Evolutionary conservation across 2,113 vertebrate genomes (phyloP).

Genomic region (Antigone vipio): DNA sequence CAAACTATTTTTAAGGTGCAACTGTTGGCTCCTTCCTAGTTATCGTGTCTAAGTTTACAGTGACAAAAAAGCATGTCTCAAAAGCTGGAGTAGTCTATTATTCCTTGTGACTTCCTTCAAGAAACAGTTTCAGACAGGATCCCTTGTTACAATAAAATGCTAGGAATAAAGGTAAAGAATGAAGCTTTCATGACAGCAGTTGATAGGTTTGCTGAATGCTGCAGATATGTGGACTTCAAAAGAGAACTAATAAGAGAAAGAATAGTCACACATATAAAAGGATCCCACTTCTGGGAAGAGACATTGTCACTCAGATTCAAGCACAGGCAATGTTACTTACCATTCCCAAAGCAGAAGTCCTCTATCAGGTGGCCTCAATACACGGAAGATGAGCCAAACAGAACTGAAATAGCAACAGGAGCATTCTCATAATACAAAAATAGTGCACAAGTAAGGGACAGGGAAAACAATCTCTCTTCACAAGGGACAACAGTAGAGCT

Average conservation of each 20-base stretch:
- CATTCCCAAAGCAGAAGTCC: background rate
- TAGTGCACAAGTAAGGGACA: background rate
- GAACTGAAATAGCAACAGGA: constrained; percentile 25
- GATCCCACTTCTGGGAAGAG: background rate
- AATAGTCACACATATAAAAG: background rate
- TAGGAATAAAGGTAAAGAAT: background rate
- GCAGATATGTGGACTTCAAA: background rate
- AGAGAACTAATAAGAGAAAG: constrained; percentile 3
- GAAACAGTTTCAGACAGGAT: background rate
- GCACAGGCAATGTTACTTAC: background rate
- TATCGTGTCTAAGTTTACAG: background rate
- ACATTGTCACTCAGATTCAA: background rate
- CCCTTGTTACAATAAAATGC: background rate
- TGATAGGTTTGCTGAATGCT: background rate
- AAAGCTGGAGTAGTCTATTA: background rate
- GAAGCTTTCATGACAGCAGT: background rate
- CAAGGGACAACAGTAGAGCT: background rate
- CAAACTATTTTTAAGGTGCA: background rate
- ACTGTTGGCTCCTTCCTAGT: background rate
- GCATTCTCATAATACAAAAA: constrained; percentile 7
- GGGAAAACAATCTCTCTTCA: background rate
- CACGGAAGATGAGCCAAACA: constrained; percentile 3
- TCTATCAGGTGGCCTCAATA: constrained; percentile 1
- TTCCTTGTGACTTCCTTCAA: background rate
- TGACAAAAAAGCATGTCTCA: background rate